Percentiles rank a stretch among this genome's conserved stretches.
Evolutionary conservation across 2,797 vertebrate species (phyloP).

Genomic region (Gambusia yucatana): DNA sequence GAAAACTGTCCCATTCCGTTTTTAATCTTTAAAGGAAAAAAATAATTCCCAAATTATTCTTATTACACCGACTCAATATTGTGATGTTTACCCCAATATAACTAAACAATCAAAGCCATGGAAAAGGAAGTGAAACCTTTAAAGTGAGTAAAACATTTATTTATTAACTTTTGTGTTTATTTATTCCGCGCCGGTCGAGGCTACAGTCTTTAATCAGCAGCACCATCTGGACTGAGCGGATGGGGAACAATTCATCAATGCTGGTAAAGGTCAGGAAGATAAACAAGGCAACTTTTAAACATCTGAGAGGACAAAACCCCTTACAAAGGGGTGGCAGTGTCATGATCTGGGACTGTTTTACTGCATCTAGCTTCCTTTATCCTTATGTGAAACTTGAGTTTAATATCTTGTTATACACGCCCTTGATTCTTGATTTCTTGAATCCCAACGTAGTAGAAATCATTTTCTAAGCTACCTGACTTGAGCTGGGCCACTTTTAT

Average conservation of each 20-base stretch:
- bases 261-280: neutral
- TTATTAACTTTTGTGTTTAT: neutral
- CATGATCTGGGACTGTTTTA: neutral
- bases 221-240: neutral
- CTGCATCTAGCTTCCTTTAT: neutral
- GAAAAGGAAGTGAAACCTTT: neutral
- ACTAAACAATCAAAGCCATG: neutral
- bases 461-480: neutral
- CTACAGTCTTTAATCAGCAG: neutral
- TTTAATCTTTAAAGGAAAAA: neutral
- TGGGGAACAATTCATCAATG: neutral
- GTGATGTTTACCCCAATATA: neutral
- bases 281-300: neutral
- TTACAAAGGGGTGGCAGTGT: neutral
- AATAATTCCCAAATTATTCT: neutral
- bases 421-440: neutral
- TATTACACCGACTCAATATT: neutral
- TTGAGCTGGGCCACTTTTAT: conserved; percentile 4
- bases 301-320: neutral
- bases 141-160: neutral
- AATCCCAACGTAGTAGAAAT: neutral
- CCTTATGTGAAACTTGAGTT: neutral
- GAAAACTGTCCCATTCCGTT: neutral
- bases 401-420: neutral
- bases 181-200: neutral